Evolutionary conservation across 2,888 invertebrate genomes (phyloP), one percentile per base, ranked within the genome.

Genomic region (Tachina lurida): DNA sequence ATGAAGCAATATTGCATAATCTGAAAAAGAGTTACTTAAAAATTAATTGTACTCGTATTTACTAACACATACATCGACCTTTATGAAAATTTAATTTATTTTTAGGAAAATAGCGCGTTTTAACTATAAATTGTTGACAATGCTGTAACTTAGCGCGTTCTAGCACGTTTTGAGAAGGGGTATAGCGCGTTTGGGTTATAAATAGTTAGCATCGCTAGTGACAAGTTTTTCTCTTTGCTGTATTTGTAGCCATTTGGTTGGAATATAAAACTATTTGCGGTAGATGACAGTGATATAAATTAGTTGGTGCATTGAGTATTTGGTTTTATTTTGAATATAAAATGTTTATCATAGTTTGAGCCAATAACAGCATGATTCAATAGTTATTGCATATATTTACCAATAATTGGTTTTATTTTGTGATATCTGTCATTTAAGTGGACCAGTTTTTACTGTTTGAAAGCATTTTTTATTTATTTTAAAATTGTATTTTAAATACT

Each of bases 261-360:
- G 15, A 56, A 70, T 70, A 70, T 70, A 56, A 41, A 70, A 54
- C 43, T 10, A 2, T 58, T 54, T 68, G 31, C 31, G 13, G 10
- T 77, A 13, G 41, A 74, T 75, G 70, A 65, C 70, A 65, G 47
- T 52, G 49, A 47, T 71, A 80, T 71, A 80, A 84, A 84, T 84
- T 75, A 75, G 75, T 45, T 74, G 62, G 56, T 81, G 54, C 54
- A 39, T 62, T 81, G 54, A 15, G 13, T 39, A 75, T 54, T 52
- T 70, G 45, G 8, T 39, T 19, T 58, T 49, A 39, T 56, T 60
- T 52, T 1, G 31, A 45, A 60, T 62, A 41, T 45, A 15, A 41
- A 70, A 19, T 15, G 41, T 43, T 68, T 68, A 67, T 68, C 15
- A 54, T 39, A 68, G 49, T 52, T 60, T 60, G 39, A 54, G 39